Percentiles rank a stretch among this genome's conserved stretches.
Evolutionary conservation across 2,113 vertebrate genomes (phyloP).

Genomic region (Cyprinodon brontotheroides): DNA sequence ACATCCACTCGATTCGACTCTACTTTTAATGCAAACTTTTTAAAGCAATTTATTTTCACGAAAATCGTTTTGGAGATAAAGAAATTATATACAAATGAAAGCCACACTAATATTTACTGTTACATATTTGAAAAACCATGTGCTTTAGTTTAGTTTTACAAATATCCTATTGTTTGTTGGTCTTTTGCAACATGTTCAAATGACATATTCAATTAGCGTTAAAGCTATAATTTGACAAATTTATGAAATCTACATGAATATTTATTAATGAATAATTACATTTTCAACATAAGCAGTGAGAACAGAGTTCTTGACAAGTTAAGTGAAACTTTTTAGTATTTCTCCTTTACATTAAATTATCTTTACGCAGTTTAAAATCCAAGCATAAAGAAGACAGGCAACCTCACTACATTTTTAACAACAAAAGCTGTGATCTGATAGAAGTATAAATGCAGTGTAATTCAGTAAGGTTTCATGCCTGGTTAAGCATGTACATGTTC

Average conservation of each 20-base stretch:
- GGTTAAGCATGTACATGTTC: constrained; percentile 78
- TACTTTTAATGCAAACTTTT: not conserved
- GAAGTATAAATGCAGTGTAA: constrained; percentile 75
- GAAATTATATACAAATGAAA: not conserved
- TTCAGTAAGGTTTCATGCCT: constrained; percentile 77
- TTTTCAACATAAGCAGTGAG: not conserved
- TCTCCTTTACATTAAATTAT: constrained; percentile 40
- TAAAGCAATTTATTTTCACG: not conserved
- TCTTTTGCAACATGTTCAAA: not conserved
- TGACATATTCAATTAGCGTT: not conserved
- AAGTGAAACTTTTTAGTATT: constrained; percentile 53
- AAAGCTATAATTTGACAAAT: not conserved
- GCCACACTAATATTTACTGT: not conserved
- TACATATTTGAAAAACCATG: not conserved
- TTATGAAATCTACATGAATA: not conserved
- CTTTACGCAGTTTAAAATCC: constrained; percentile 57
- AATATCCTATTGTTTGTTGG: not conserved
- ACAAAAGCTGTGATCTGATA: constrained; percentile 73
- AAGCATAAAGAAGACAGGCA: constrained; percentile 65
- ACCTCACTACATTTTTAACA: constrained; percentile 65
- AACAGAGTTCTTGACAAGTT: constrained; percentile 32
- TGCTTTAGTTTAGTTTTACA: not conserved
- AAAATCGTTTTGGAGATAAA: not conserved
- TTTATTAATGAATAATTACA: not conserved
- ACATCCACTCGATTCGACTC: too few relatives aligned